Evolutionary conservation across 2,888 invertebrate species (phyloP), one percentile per base, ranked within the genome.

Genomic region (Hermaeophaga mercurialis): DNA sequence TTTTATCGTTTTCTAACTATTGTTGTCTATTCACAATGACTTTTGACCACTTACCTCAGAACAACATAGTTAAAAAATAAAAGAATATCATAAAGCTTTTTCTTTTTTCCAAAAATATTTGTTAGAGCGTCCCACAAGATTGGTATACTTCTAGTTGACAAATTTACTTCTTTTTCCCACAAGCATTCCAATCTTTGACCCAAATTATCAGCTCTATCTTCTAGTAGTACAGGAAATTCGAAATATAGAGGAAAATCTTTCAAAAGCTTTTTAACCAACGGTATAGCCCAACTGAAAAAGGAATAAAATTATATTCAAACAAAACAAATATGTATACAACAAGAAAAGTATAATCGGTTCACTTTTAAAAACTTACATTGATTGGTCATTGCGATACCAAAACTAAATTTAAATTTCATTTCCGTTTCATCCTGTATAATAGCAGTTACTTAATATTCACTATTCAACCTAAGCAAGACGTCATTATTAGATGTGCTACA

Each of bases 201-300:
- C 24, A 43, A 24, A 22, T 2, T 5, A 7, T 22, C n/a, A 3
- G 26, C 43, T 1, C 12, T 11, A n/a, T 43, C 43, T 8, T 7
- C 1, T 1, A 2, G 24, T 5, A 43, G 11, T 14, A 14, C 43
- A 1, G 24, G 22, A 1, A 43, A 5, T 8, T 43, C 24, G 2
- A 12, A 24, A 26, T 11, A 24, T 8, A 43, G 3, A 12, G 2
- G 4, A 1, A 26, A 8, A 14, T 24, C 24, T 1, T 14, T 43
- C 15, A 43, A n/a, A 7, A 24, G 2, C 12, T 43, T 43, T 43
- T 43, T 43, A 14, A 43, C 24, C 12, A 43, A 43, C 11, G 24
- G 24, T 14, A 43, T 26, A 14, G 43, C 14, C 43, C 43, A 43
- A 15, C 43, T 43, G 14, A n/a, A 43, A 24, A 12, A 24, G 1